A percentile compares a stretch with the other conserved stretches of the same genome.
Conservation (phyloP, 2,113 vertebrate genomes). For the Thamnophis sirtalis region DNA sequence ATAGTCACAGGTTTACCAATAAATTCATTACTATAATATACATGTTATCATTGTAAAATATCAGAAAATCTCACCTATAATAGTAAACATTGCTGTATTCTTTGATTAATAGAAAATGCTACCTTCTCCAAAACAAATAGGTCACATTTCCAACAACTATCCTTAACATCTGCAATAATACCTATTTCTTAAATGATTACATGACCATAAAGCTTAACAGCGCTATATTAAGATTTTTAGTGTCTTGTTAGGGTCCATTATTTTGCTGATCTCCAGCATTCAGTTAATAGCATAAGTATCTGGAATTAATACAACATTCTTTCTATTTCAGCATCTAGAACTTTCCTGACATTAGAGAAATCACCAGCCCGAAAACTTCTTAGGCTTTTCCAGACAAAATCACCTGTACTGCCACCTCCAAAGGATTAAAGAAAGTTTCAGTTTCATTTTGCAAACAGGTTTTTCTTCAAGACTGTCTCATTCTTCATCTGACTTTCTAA, state of each 20-base stretch:
- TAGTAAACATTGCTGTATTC: not conserved
- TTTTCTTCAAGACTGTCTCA: not conserved
- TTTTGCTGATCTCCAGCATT: not conserved
- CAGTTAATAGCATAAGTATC: fast-evolving
- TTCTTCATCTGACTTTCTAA: not conserved
- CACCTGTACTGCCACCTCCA: not conserved
- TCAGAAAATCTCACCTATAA: not conserved
- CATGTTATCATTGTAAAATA: not conserved
- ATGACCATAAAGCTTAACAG: not conserved
- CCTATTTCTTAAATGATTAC: not conserved
- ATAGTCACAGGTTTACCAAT: not conserved
- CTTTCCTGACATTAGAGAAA: conserved; percentile 38
- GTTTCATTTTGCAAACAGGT: not conserved
- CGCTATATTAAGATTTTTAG: not conserved
- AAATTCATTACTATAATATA: not conserved
- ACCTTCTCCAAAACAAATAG: not conserved
- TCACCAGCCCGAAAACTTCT: conserved; percentile 49
- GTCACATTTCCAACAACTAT: not conserved
- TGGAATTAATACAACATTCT: fast-evolving
- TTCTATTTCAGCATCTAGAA: conserved; percentile 19
- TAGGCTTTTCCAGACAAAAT: not conserved
- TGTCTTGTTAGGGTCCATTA: not conserved
- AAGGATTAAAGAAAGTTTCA: not conserved
- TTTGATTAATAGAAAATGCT: not conserved
- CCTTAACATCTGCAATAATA: not conserved